phyloP scores from a whole-genome alignment of 2,888 invertebrate species.

The Ophion slaviceki region DNA sequence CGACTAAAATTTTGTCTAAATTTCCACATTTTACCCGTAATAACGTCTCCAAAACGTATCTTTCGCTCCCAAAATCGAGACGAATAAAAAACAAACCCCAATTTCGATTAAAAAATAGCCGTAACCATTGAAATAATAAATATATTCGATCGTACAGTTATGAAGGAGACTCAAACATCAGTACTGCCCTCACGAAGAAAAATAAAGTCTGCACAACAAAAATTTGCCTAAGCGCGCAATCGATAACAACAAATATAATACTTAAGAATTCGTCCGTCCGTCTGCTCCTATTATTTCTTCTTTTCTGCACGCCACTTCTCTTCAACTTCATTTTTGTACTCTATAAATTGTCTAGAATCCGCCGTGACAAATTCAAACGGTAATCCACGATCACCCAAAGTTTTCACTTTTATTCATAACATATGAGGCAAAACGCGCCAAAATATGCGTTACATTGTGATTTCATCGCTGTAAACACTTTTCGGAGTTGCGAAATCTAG shows the following conservation, averaged over 20 bases:
- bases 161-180: neutral
- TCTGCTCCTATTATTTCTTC: neutral
- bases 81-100: neutral
- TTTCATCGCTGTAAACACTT: neutral
- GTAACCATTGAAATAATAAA: conserved; percentile 36
- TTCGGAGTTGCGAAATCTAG: neutral
- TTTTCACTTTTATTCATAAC: neutral
- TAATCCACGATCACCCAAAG: conserved; percentile 13
- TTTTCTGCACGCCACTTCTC: neutral
- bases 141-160: neutral
- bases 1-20: neutral
- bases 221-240: conserved; percentile 39
- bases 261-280: conserved; percentile 21
- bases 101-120: too few species aligned
- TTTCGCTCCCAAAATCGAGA: neutral
- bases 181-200: neutral
- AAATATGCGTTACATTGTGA: neutral
- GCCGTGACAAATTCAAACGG: conserved; percentile 24
- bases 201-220: conserved; percentile 36
- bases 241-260: conserved; percentile 32
- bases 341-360: conserved; percentile 42
- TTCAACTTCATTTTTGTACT: conserved; percentile 36
- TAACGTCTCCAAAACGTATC: neutral
- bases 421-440: neutral
- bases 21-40: neutral